Evolutionary conservation across 2,888 invertebrate genomes (phyloP), one percentile per base, ranked within the genome.

Genomic region (Drosophila lacicola): DNA sequence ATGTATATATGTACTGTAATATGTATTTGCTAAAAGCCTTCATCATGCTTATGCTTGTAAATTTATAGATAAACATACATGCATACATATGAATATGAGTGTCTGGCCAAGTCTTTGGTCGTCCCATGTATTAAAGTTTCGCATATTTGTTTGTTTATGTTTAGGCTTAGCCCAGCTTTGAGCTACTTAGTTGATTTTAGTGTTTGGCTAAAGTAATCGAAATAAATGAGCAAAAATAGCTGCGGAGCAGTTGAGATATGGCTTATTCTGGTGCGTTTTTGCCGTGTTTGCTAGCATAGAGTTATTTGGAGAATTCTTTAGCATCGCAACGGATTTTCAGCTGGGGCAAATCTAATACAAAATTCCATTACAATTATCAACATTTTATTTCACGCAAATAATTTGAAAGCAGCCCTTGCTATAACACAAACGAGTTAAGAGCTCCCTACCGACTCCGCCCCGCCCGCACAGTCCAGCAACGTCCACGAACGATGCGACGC

Each of bases 291-390:
- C 17, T 29, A 8, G 29, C 29, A 29, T 29, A 29, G n/a, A 8
- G 14, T n/a, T 33, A 21, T 33, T 33, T 44, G 0, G 54, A 14
- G 14, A 13, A 34, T 33, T 33, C 53, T 19, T 54, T 42, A 21
- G 19, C 42, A 19, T 2, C 34, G 14, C 29, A 29, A 19, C 4
- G n/a, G 34, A 11, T 8, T 39, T 3, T 21, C 4, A 17, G 34
- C 19, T 50, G 33, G 17, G 11, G 33, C 55, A 62, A 71, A 72
- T 77, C 68, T 67, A 77, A 86, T 82, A 72, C 64, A 69, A 51
- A 80, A 82, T 83, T 88, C 80, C 80, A 85, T 82, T 82, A 74
- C 77, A 83, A 88, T 83, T 86, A 88, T 82, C 74, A 80, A 80
- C 80, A 88, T 82, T 82, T 84, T 78, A 78, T 81, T 78, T 54